Evolutionary conservation across 1,140 invertebrate genomes (phyloP).

Genomic region (Uloborus diversus): DNA sequence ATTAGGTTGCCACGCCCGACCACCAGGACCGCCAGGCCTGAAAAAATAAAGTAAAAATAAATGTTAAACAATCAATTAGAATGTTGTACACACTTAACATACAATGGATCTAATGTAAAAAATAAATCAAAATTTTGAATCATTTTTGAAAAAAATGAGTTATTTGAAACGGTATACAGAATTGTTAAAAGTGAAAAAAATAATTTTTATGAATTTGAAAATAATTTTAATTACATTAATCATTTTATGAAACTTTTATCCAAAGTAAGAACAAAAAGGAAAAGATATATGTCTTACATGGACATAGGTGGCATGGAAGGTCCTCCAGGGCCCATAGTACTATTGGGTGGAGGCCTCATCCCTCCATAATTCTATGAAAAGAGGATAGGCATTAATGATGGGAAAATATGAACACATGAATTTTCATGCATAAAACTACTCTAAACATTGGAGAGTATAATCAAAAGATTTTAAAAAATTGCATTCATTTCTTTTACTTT

Average conservation of each 20-base stretch:
- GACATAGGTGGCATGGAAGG: conserved; percentile 80
- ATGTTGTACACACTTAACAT: too few relatives aligned
- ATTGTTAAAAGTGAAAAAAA: background rate
- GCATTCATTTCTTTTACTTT: too few relatives aligned
- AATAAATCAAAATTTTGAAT: background rate
- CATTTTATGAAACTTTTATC: background rate
- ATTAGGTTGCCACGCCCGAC: conserved; percentile 88
- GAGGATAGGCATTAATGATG: too few relatives aligned
- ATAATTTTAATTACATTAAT: background rate
- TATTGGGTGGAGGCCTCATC: conserved; percentile 88
- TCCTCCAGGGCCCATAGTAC: conserved; percentile 77
- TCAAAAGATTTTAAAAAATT: too few relatives aligned
- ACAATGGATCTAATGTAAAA: too few relatives aligned
- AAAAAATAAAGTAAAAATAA: too few relatives aligned
- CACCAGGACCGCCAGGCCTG: conserved; percentile 78
- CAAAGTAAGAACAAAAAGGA: background rate
- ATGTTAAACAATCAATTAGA: too few relatives aligned
- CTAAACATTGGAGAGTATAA: too few relatives aligned
- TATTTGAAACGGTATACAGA: background rate
- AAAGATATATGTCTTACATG: conserved; percentile 70
- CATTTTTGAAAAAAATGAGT: background rate
- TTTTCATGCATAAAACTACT: too few relatives aligned
- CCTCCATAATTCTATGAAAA: conserved; percentile 68
- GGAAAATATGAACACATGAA: too few relatives aligned
- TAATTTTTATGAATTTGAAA: background rate